Evolutionary conservation across 2,888 invertebrate genomes (phyloP).

Genomic region (Smittia sp.): DNA sequence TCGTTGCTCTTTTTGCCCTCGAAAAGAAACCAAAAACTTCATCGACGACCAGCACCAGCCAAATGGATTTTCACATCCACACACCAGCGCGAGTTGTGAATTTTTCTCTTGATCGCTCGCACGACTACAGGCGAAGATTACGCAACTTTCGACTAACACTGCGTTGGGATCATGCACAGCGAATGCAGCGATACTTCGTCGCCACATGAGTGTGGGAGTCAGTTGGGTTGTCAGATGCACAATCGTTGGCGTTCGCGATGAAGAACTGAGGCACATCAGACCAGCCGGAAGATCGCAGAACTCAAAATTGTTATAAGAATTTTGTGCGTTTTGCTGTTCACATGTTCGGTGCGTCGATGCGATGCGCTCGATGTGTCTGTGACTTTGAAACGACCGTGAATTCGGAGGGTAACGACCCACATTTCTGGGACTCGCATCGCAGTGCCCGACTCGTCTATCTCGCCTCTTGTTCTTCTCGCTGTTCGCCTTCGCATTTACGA

Average conservation of each 20-base stretch:
- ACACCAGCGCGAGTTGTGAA: not conserved
- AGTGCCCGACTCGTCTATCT: conserved; percentile 36
- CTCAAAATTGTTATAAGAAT: conserved; percentile 34
- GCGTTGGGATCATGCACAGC: not conserved
- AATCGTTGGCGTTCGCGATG: not conserved
- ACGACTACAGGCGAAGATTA: not conserved
- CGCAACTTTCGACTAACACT: conserved; percentile 10
- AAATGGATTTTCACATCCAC: not conserved
- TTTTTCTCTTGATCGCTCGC: not conserved
- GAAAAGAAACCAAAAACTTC: conserved; percentile 2
- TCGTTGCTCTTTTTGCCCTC: conserved; percentile 17
- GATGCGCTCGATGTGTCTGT: conserved; percentile 39
- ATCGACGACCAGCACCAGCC: conserved; percentile 1
- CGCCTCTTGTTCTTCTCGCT: conserved; percentile 16
- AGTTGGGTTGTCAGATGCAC: conserved; percentile 8
- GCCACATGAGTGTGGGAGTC: conserved; percentile 26
- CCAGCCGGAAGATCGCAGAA: conserved; percentile 31
- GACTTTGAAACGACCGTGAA: conserved; percentile 48
- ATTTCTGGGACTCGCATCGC: conserved; percentile 28
- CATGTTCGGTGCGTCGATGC: not conserved
- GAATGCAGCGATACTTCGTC: conserved; percentile 25
- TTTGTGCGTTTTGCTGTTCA: conserved; percentile 25
- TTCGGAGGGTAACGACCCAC: conserved; percentile 47
- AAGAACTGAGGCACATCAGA: not conserved
- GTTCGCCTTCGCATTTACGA: conserved; percentile 5